Base-by-base conservation (phyloP, 2,113 vertebrate species). In the Zootoca vivipara region DNA sequence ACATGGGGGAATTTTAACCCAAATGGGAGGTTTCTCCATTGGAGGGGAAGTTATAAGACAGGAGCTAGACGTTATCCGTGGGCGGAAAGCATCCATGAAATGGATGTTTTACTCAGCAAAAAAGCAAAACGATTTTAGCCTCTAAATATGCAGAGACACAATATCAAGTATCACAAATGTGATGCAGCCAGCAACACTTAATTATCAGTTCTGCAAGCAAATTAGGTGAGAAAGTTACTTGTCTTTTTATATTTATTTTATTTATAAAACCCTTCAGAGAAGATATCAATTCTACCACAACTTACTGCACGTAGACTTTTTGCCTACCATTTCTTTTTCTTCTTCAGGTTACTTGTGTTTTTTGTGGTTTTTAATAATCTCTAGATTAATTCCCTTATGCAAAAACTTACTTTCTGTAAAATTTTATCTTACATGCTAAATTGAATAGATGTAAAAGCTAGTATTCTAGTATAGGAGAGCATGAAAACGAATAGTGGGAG, bases 171-270 rank as follows among this genome's bases (percentile, higher is more conserved):
- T 94, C 93, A 93, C 96, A 95, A 97, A 97, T 95, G 88, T 96
- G 95, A 96, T 96, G 94, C 95, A 97, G 91, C 87, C 95, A 96
- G 94, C 96, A 96, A 95, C 97, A 97, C 97, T 97, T 97, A 96
- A 97, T 97, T 97, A 97, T 97, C 97, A 97, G 97, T 96, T 97
- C 96, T 96, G 95, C 95, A 96, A 95, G 96, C 96, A 97, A 97
- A 97, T 97, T 97, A 97, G 96, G 97, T 97, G 97, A 97, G 96
- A 97, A 97, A 97, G 97, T 97, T 96, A 95, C 96, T 97, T 97
- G 96, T 96, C 96, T 97, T 97, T 97, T 97, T 97, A 95, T 96
- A 97, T 97, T 96, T 96, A 95, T 97, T 96, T 97, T 97, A 95
- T 96, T 96, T 97, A 95, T 95, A 96, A 96, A 97, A 94, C 87